Percentiles rank a stretch among this genome's conserved stretches.
Conservation (phyloP, 1,140 invertebrate genomes). For the Lucilia cuprina region DNA sequence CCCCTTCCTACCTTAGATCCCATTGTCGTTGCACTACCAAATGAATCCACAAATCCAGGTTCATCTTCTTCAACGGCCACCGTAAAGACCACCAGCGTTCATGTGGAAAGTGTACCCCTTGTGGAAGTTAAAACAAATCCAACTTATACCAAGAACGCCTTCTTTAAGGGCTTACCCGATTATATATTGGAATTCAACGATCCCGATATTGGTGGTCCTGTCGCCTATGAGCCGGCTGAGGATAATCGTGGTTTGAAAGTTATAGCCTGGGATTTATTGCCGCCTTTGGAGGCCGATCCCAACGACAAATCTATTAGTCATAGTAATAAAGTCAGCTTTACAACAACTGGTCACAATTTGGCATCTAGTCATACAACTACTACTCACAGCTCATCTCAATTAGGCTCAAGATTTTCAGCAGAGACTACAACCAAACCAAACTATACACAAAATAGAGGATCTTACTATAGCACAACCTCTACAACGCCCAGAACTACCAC, state of each 20-base stretch:
- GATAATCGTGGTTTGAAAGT: slow-evolving; percentile 48
- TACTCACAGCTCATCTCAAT: background rate
- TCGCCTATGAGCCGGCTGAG: slow-evolving; percentile 48
- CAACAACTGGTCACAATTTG: background rate
- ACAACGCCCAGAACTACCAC: slow-evolving; percentile 29
- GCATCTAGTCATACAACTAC: background rate
- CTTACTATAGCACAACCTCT: slow-evolving; percentile 7
- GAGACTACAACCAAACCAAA: background rate
- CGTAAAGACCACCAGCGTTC: slow-evolving; percentile 44
- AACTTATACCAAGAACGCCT: background rate
- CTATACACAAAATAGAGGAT: background rate
- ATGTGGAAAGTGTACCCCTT: slow-evolving; percentile 54
- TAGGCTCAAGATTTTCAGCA: background rate
- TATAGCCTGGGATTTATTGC: slow-evolving; percentile 59
- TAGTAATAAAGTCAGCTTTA: background rate
- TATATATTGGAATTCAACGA: slow-evolving; percentile 54
- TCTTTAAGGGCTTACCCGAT: slow-evolving; percentile 45
- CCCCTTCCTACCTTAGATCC: slow-evolving; percentile 59
- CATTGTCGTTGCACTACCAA: slow-evolving; percentile 54
- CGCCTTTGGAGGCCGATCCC: slow-evolving; percentile 46
- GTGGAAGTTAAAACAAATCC: slow-evolving; percentile 40
- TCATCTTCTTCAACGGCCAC: slow-evolving; percentile 42
- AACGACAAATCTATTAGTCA: background rate
- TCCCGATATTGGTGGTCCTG: slow-evolving; percentile 52
- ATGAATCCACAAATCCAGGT: slow-evolving; percentile 27